These are phyloP conservation scores for Porites divaricata DNA, from an alignment of 92 coral and sea anemone species.

Conservation along the genomic window DNA sequence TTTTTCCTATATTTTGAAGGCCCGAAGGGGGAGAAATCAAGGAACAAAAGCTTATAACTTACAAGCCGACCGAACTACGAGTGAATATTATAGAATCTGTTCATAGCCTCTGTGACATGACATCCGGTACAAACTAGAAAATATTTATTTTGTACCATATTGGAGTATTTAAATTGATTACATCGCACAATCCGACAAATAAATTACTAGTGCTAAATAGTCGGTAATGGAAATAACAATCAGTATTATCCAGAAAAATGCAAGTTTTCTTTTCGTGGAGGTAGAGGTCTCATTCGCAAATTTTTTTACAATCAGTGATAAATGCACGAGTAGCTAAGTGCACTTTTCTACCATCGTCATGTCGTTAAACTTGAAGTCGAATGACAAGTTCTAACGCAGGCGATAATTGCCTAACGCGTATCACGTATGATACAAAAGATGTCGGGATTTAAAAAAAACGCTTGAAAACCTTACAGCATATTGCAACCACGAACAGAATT, in stretches of 20 bases:
- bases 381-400: background rate
- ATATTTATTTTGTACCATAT: conserved; percentile 39
- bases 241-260: conserved; percentile 25
- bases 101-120: conserved; percentile 34
- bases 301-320: conserved; percentile 26
- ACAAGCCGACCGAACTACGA: conserved; percentile 37
- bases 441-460: background rate
- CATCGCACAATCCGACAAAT: conserved; percentile 47
- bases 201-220: conserved; percentile 36
- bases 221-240: conserved; percentile 28
- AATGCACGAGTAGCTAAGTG: background rate
- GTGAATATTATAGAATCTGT: conserved; percentile 36
- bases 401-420: background rate
- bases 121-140: conserved; percentile 37
- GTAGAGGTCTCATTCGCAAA: conserved; percentile 11
- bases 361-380: background rate
- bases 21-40: conserved; percentile 37
- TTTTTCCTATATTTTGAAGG: conserved; percentile 34
- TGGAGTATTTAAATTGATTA: conserved; percentile 42
- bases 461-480: background rate
- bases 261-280: conserved; percentile 7
- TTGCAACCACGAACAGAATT: background rate
- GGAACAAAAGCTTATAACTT: conserved; percentile 26
- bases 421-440: background rate
- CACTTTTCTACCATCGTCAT: background rate